Conservation (phyloP, 2,797 vertebrate species). For the Notoglanidium macrostoma region DNA sequence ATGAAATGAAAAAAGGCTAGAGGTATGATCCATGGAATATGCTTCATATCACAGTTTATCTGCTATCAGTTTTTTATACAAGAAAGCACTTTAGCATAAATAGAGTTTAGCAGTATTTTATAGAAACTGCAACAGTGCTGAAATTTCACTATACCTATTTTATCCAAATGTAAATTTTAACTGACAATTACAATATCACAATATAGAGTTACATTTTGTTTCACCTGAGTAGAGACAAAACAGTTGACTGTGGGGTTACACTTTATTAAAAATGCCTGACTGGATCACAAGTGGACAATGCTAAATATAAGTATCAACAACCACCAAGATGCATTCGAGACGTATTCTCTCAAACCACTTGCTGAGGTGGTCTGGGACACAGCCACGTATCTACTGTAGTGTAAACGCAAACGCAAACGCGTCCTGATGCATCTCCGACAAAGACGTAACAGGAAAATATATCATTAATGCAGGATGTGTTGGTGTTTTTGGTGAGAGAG, state of each 20-base stretch:
- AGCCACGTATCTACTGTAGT: too few relatives aligned
- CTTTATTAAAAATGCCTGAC: too few relatives aligned
- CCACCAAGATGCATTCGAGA: too few relatives aligned
- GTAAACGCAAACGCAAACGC: too few relatives aligned
- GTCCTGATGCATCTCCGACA: too few relatives aligned
- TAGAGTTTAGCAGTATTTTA: background rate
- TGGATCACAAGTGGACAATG: too few relatives aligned
- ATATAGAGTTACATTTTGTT: background rate
- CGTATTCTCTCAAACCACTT: too few relatives aligned
- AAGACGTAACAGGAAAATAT: too few relatives aligned
- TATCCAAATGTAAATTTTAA: background rate
- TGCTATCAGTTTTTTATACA: background rate
- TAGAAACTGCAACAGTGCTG: background rate
- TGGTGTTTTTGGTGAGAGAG: too few relatives aligned
- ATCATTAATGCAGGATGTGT: too few relatives aligned
- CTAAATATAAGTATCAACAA: too few relatives aligned
- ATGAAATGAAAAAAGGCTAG: slow-evolving; percentile 25
- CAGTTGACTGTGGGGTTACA: background rate
- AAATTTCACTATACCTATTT: background rate
- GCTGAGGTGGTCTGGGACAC: too few relatives aligned
- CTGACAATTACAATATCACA: background rate
- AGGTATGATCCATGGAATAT: background rate
- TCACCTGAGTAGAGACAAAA: background rate
- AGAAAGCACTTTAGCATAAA: background rate
- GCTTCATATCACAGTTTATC: background rate